These are phyloP conservation scores for Myocastor coypus DNA, from an alignment of 2,113 vertebrate species.

Conservation along the genomic window DNA sequence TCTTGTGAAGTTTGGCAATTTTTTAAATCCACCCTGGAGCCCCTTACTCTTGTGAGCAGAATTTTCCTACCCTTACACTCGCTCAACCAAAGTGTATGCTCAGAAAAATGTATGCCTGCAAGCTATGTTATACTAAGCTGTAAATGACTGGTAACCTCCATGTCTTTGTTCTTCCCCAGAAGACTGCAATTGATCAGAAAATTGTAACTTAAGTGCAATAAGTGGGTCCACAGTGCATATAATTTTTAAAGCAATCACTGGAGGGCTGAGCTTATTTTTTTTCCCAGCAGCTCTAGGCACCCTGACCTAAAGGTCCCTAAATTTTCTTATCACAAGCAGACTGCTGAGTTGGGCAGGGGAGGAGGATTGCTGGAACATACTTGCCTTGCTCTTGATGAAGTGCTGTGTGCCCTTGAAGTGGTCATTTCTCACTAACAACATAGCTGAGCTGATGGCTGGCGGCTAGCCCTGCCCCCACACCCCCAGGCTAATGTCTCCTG, in stretches of 20 bases:
- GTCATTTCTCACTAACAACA: not conserved
- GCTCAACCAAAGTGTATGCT: slow-evolving; percentile 24
- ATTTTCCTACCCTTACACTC: not conserved
- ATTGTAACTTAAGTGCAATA: slow-evolving; percentile 42
- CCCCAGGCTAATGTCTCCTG: not conserved
- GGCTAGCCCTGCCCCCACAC: not conserved
- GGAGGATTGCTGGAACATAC: too few relatives aligned
- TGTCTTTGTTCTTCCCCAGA: not conserved
- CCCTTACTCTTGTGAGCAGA: not conserved
- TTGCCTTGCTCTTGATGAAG: not conserved
- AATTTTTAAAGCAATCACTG: not conserved
- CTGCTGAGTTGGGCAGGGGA: not conserved
- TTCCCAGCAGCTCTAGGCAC: not conserved
- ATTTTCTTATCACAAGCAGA: not conserved
- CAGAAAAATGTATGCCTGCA: not conserved
- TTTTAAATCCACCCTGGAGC: not conserved
- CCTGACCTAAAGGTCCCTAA: not conserved
- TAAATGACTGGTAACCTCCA: not conserved
- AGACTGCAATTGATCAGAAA: slow-evolving; percentile 29
- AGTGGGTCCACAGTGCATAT: not conserved
- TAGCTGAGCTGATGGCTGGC: not conserved
- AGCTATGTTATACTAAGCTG: slow-evolving; percentile 18
- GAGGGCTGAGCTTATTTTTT: not conserved
- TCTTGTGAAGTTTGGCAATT: not conserved
- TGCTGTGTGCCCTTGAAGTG: not conserved